These are phyloP conservation scores for Enteromius argenteus DNA, from an alignment of 2,797 vertebrate species.

Conservation along the genomic window DNA sequence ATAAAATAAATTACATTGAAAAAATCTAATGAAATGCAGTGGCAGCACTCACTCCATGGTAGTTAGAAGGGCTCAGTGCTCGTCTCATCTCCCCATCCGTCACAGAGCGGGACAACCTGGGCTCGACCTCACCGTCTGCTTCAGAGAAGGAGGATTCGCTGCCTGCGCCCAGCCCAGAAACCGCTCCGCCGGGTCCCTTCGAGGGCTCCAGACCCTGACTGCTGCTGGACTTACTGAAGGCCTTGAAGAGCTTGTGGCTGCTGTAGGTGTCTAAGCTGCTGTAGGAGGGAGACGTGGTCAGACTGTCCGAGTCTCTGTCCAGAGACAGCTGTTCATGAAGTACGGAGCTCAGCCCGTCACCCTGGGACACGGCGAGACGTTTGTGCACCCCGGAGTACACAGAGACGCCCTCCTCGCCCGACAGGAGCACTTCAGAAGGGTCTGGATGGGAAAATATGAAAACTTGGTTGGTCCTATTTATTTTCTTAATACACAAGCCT, in stretches of 20 bases:
- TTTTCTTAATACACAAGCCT: background rate
- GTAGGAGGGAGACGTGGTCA: conserved; percentile 86
- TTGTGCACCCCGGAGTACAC: conserved; percentile 86
- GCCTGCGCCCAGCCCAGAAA: conserved; percentile 55
- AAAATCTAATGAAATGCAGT: background rate
- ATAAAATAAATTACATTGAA: background rate
- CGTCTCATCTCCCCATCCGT: conserved; percentile 91
- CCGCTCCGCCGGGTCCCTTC: conserved; percentile 67
- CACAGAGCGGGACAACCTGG: conserved; percentile 87
- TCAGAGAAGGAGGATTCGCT: conserved; percentile 87
- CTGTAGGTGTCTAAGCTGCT: conserved; percentile 88
- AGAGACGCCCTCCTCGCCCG: conserved; percentile 78
- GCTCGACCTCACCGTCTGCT: conserved; percentile 83
- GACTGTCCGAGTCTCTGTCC: conserved; percentile 81
- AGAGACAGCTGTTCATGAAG: conserved; percentile 76
- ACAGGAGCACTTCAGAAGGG: conserved; percentile 71
- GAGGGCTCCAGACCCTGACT: conserved; percentile 54
- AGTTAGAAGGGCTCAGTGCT: conserved; percentile 80
- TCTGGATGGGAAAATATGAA: conserved; percentile 60
- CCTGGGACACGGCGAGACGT: conserved; percentile 77
- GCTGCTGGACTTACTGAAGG: conserved; percentile 78
- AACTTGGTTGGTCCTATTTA: background rate
- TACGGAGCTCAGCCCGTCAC: conserved; percentile 79
- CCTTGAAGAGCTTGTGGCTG: conserved; percentile 85
- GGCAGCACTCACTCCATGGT: conserved; percentile 87